Base-by-base conservation (phyloP, 2,888 invertebrate genomes). In the Perdita meconis region DNA sequence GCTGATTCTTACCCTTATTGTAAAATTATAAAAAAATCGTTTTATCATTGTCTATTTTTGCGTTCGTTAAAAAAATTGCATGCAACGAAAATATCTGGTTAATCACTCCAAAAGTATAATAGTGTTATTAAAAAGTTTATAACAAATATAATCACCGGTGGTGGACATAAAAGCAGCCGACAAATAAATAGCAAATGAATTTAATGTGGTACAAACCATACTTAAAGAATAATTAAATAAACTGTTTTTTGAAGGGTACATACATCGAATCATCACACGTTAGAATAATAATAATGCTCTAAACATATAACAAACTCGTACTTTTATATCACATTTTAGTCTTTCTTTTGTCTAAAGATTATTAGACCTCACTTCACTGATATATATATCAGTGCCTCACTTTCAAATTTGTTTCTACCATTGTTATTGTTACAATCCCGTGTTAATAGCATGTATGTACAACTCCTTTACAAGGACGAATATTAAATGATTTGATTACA, bases 61-160 rank as follows among this genome's bases (percentile, higher is more conserved):
- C 57, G 81, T 83, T 67, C 76, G 76, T 87, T 83, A 87, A 85
- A 19, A 47, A 84, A 85, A 83, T 72, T 60, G 78, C 86, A 85
- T 90, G 89, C 89, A 90, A 88, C 74, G 69, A 85, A 86, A 89
- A 86, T 60, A 63, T 64, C 72, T 82, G 64, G 84, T 89, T 80
- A 84, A 77, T 75, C 26, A 76, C 65, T 72, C 4, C 24, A 44
- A 3, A 59, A 36, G 57, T 47, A 30, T 30, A 4, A 30, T 4
- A 50, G 13, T 44, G 26, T 26, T 42, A 34, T 22, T 13, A 13
- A 6, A 36, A 22, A 19, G 6, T 10, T 36, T 42, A 42, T 8
- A 50, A 69, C 22, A n/a, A 64, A 47, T 22, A 61, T 34, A 36
- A 19, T 38, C 26, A 64, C 34, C 50, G 2, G 36, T 60, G 16